phyloP scores from a whole-genome alignment of 2,797 vertebrate species.

The Liparis tanakae region DNA sequence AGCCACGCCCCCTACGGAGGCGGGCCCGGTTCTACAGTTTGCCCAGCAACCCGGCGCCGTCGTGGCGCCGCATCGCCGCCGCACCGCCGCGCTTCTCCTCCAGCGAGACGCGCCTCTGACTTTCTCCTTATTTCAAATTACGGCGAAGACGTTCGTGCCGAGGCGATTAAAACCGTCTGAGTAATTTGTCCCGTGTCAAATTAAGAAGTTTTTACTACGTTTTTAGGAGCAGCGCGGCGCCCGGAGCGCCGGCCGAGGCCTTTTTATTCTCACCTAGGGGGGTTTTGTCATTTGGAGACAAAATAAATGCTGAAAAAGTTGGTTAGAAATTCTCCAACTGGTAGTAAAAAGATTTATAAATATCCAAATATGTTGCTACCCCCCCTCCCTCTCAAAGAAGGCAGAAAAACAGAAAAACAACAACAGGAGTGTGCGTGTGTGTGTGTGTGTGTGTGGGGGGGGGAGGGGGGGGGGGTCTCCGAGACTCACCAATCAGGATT shows the following conservation, averaged over 20 bases:
- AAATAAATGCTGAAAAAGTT: slow-evolving; percentile 30
- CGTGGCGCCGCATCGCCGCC: slow-evolving; percentile 50
- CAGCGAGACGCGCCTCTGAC: not conserved
- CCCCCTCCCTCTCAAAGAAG: not conserved
- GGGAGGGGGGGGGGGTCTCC: slow-evolving; percentile 40
- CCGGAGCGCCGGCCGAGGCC: not conserved
- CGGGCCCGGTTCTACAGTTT: slow-evolving; percentile 63
- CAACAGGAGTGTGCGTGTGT: too few relatives aligned
- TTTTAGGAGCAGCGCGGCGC: not conserved
- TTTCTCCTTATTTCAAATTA: not conserved
- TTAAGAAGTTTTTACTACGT: slow-evolving; percentile 2
- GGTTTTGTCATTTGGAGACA: slow-evolving; percentile 22
- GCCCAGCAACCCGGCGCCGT: slow-evolving; percentile 77
- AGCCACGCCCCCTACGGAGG: slow-evolving; percentile 65
- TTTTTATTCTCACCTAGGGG: slow-evolving; percentile 11
- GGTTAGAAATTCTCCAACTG: slow-evolving; percentile 42
- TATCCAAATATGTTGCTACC: slow-evolving; percentile 58
- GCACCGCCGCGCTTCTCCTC: slow-evolving; percentile 25
- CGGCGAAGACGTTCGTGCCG: not conserved
- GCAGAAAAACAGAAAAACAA: too few relatives aligned
- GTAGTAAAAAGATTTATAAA: slow-evolving; percentile 38
- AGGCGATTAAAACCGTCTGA: slow-evolving; percentile 1
- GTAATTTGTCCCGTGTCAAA: not conserved
- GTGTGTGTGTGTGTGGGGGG: slow-evolving; percentile 4
- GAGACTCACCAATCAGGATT: slow-evolving; percentile 69